Evolutionary conservation across 2,797 vertebrate species (phyloP), one percentile per base, ranked within the genome.

Genomic region (Sphaeramia orbicularis): DNA sequence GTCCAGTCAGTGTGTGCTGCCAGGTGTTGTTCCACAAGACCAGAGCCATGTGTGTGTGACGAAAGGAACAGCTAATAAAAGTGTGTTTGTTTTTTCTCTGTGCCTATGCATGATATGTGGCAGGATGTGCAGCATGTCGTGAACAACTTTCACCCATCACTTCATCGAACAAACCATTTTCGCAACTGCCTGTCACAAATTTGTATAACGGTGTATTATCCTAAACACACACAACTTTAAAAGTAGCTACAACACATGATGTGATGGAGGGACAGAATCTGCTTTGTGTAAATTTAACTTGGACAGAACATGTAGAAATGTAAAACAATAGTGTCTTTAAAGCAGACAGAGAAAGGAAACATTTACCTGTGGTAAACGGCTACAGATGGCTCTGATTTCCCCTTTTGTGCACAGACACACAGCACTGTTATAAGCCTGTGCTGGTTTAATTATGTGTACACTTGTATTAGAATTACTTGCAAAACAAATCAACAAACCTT

Each of bases 1-100:
- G 72, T 51, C 5, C 35, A 50, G 53, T 30, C 4, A 1, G 0
- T 24, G 24, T 11, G 41, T 6, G 37, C 42, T 76, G 73, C 77
- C 74, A 84, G 80, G 55, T 71, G 77, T 62, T 67, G 74, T 74
- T 85, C 71, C 71, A 60, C 55, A 35, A 70, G 56, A 73, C 56
- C 52, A 37, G 63, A 78, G 68, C 65, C 60, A 32, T 41, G 67
- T 72, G 48, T 52, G 76, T 76, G 54, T 56, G 72, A 73, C 37
- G 4, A 62, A 77, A 32, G 64, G 48, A 36, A 59, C 0, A 0
- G 44, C 18, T 65, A 57, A 19, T 65, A 51, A 63, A 69, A 40
- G 35, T 50, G 27, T 47, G 45, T 71, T 70, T 58, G 52, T 40
- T 71, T 71, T 71, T 68, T 58, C 50, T 57, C 9, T 52, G 42